These are phyloP conservation scores for Symphodus melops DNA, from an alignment of 2,113 vertebrate species.

Conservation along the genomic window DNA sequence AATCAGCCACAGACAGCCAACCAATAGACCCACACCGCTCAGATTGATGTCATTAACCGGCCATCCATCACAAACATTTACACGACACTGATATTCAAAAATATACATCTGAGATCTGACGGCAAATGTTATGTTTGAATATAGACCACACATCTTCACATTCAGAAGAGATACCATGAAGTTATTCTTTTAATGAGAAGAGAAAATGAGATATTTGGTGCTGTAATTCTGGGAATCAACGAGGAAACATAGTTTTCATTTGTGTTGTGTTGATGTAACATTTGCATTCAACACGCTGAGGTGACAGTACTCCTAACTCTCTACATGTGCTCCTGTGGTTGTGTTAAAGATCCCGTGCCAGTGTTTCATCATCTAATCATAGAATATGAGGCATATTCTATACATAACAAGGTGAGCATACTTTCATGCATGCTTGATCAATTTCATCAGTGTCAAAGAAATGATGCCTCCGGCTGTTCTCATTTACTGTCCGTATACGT, in stretches of 20 bases:
- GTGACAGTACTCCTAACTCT: not conserved
- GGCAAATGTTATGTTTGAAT: no score
- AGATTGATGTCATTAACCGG: no score
- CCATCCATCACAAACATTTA: no score
- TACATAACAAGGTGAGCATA: constrained; percentile 26
- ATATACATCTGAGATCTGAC: no score
- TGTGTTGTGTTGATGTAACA: not conserved
- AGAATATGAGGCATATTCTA: constrained; percentile 9
- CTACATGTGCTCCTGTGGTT: not conserved
- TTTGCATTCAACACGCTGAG: not conserved
- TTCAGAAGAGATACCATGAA: no score
- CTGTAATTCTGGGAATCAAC: not conserved
- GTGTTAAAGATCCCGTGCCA: constrained; percentile 9
- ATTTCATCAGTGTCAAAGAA: constrained; percentile 28
- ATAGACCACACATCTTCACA: no score
- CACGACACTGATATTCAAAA: no score
- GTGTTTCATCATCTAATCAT: constrained; percentile 13
- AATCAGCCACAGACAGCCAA: no score
- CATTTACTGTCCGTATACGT: not conserved
- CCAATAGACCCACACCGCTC: no score
- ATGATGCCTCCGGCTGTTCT: constrained; percentile 14
- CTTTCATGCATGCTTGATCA: constrained; percentile 15
- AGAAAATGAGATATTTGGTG: not conserved
- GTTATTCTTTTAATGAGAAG: no score
- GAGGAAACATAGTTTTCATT: no score